Evolutionary conservation across 2,797 vertebrate species (phyloP).

Genomic region (Distichodus sexfasciatus): DNA sequence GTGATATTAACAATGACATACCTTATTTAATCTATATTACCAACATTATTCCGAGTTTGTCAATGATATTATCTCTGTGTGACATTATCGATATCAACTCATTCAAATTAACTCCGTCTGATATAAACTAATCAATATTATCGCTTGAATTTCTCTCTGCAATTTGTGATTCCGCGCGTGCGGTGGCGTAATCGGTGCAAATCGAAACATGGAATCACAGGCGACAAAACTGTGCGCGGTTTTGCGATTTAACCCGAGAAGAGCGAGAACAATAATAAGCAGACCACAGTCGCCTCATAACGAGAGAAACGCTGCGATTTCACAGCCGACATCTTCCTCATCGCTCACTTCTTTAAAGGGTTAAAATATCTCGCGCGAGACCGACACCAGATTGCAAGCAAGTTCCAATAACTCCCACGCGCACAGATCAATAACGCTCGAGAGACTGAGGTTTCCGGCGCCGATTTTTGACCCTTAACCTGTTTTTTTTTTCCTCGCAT

Average conservation of each 20-base stretch:
- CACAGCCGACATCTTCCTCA: conserved; percentile 47
- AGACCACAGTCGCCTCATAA: conserved; percentile 66
- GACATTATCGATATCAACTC: too few relatives aligned
- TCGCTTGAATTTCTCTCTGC: too few relatives aligned
- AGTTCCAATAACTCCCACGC: conserved; percentile 58
- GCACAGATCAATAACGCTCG: conserved; percentile 60
- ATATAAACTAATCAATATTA: too few relatives aligned
- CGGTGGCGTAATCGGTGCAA: neutral
- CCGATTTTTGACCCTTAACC: neutral
- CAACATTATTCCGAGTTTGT: too few relatives aligned
- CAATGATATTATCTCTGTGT: too few relatives aligned
- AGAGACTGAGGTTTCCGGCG: neutral
- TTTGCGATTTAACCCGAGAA: conserved; percentile 33
- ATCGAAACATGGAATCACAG: neutral
- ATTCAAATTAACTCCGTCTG: too few relatives aligned
- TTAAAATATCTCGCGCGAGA: conserved; percentile 40
- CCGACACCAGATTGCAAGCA: conserved; percentile 17
- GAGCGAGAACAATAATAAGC: conserved; percentile 43
- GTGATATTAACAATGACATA: too few relatives aligned
- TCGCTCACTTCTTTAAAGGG: conserved; percentile 59
- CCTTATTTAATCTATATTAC: too few relatives aligned
- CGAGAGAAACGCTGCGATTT: conserved; percentile 50
- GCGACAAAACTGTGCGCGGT: conserved; percentile 28
- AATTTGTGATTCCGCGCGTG: too few relatives aligned
- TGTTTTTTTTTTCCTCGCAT: too few relatives aligned